Base-by-base conservation (phyloP, 2,888 invertebrate genomes). In the Eupithecia subfuscata region DNA sequence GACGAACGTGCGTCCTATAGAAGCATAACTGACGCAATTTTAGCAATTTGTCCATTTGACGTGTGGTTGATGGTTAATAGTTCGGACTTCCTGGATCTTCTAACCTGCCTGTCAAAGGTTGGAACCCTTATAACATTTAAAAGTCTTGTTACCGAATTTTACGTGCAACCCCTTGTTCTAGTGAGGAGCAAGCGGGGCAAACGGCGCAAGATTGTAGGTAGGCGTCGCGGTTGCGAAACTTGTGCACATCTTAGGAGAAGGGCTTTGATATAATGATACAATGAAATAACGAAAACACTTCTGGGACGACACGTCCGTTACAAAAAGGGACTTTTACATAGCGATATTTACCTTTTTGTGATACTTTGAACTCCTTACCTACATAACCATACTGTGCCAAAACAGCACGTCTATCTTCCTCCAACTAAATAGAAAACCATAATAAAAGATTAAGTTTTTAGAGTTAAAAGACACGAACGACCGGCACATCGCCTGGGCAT, bases 401-500 rank as follows among this genome's bases (percentile, higher is more conserved):
- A 16, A n/a, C 40, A 40, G 40, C 40, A 9, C 8, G 9, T 18
- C 3, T 48, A 48, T 6, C 16, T 63, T 30, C 25, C 60, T 25
- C 25, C 25, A 60, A 45, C 45, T 12, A 11, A 11, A 56, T 56
- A 56, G 56, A n/a, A 56, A 56, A 22, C 60, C 60, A 60, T 25
- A 56, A 56, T 25, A 60, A 60, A 25, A 60, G 12, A 25, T 22
- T 60, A 60, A 60, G 64, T 30, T 70, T 48, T 25, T 80, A 90
- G 89, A 86, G 12, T 83, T 86, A 60, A 81, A 85, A 6, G 83
- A 86, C 56, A 87, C 86, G 56, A 87, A 88, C 30, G 91, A 91
- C 22, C 83, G 84, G 0, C 84, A 91, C n/a, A 85, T 93, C 1
- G 91, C 89, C 0, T 91, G 90, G 91, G 92, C 90, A 0, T 93